Evolutionary conservation across 1,140 invertebrate genomes (phyloP).

Genomic region (Plodia interpunctella): DNA sequence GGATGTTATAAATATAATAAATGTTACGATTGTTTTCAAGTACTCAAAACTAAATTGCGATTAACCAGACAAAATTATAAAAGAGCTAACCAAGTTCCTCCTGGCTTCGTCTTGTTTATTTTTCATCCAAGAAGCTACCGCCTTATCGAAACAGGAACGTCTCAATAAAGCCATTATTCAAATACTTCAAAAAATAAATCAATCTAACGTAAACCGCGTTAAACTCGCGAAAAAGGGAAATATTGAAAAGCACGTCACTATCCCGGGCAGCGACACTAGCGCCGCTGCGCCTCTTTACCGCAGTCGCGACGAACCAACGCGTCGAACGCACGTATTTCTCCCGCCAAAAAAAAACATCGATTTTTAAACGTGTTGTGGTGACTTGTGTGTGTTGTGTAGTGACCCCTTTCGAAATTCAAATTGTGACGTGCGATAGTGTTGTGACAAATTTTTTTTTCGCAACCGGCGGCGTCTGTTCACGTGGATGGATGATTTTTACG

Average conservation of each 20-base stretch:
- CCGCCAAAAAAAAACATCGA: neutral
- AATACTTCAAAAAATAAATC: neutral
- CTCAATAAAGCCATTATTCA: neutral
- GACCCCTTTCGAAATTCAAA: slow-evolving; percentile 1
- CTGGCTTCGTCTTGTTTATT: no score
- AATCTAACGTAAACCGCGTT: neutral
- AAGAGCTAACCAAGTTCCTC: no score
- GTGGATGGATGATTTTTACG: neutral
- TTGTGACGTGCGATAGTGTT: neutral
- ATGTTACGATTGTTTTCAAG: no score
- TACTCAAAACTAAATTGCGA: no score
- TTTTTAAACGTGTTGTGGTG: neutral
- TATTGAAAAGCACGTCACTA: slow-evolving; percentile 4
- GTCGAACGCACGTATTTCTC: neutral
- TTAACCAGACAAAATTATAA: no score
- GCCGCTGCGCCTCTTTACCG: neutral
- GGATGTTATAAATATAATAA: no score
- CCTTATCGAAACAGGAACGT: neutral
- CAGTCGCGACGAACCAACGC: neutral
- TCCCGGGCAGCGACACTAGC: neutral
- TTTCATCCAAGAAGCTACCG: no score
- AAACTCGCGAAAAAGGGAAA: neutral
- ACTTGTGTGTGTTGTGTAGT: slow-evolving; percentile 5
- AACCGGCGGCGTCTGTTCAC: neutral
- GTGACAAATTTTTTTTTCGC: neutral